Evolutionary conservation across 1,140 invertebrate genomes (phyloP), one percentile per base, ranked within the genome.

Genomic region (Drosophila sucinea): DNA sequence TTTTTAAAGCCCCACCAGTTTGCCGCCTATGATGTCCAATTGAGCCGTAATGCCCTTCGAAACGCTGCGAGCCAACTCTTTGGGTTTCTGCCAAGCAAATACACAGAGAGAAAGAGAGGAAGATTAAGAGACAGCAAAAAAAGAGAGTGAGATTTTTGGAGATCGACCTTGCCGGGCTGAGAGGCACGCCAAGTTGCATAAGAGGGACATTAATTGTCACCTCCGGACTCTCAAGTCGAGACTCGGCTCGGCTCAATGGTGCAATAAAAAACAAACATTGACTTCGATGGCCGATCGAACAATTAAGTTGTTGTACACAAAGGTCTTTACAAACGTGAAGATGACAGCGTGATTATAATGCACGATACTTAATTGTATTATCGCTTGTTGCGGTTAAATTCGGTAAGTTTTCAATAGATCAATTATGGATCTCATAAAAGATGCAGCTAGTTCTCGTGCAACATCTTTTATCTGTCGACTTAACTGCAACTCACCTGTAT

Each of bases 11-110:
- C 94, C 94, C 29, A 94, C 84, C 3, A 94, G 32, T 67, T 92
- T 92, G 23, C 93, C 93, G 30, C 94, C 94, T 35, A 94, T 73
- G 60, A 93, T 92, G 81, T 94, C 93, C 38, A 94, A 75, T 6
- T 92, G 92, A 17, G 93, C 92, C 0, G 93, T 94, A 17, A 94
- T 77, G n/a, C 92, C 85, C 63, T 91, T 91, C 6, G 93, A 93
- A 2, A 93, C 91, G 58, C 92, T 92, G 66, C 92, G 94, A 0
- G 91, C 92, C 4, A 92, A 71, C 64, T 92, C 92, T 23, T 91
- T 89, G 47, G 94, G 94, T 40, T 93, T 84, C 94, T 94, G 73
- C 29, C 62, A 92, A 62, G 4, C 61, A 60, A 6, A 41, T 47
- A 68, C 29, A 57, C 2, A 56, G 44, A 66, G 64, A 29, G 56